These are phyloP conservation scores for Apoda limacodes DNA, from an alignment of 2,888 invertebrate genomes.

Conservation along the genomic window DNA sequence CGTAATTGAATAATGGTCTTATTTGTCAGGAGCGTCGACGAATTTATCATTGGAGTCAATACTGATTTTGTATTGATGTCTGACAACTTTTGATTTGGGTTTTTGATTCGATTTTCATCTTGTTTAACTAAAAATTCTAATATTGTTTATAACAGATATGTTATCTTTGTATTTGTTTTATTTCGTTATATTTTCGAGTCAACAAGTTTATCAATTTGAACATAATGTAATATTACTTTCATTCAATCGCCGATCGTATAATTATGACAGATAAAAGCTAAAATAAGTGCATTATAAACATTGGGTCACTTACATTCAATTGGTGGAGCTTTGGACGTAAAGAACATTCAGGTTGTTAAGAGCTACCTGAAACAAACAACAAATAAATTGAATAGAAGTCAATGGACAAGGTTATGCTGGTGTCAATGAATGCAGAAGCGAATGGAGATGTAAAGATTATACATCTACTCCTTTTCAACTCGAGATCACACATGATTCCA, in stretches of 20 bases:
- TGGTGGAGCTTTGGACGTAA: conserved; percentile 46
- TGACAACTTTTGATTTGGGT: too few relatives aligned
- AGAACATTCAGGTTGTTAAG: conserved; percentile 51
- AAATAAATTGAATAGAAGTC: conserved; percentile 25
- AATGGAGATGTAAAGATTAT: conserved; percentile 42
- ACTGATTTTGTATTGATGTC: too few relatives aligned
- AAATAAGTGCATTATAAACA: too few relatives aligned
- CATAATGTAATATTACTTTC: too few relatives aligned
- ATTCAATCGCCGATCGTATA: too few relatives aligned
- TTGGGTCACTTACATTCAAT: conserved; percentile 60
- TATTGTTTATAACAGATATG: too few relatives aligned
- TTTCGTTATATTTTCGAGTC: too few relatives aligned
- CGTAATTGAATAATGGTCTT: conserved; percentile 51
- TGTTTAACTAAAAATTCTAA: too few relatives aligned
- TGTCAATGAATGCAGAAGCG: conserved; percentile 25
- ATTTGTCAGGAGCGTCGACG: conserved; percentile 37
- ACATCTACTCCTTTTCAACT: conserved; percentile 41
- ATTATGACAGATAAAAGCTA: too few relatives aligned
- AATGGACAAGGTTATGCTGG: conserved; percentile 35
- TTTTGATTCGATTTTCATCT: too few relatives aligned
- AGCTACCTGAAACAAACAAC: conserved; percentile 48
- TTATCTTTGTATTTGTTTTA: too few relatives aligned
- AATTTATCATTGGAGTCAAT: conserved; percentile 33
- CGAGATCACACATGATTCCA: conserved; percentile 51
- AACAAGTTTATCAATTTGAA: too few relatives aligned